Base-by-base conservation (phyloP, 2,113 vertebrate species). In the Pleuronectes platessa region DNA sequence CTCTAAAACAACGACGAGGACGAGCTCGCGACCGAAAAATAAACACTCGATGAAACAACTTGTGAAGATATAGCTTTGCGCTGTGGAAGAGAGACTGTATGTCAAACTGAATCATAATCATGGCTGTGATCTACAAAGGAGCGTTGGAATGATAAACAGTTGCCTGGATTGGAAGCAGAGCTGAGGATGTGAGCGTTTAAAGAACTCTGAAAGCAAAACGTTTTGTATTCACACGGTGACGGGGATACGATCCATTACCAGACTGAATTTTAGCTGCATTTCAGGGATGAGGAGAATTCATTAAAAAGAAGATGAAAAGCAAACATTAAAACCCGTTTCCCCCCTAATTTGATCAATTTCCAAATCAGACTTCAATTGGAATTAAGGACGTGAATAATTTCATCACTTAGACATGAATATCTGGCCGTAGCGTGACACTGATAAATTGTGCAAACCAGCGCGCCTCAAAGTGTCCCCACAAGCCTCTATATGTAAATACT, bases 401-500 rank as follows among this genome's bases (percentile, higher is more conserved):
- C 8, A 20, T 31, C 15, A 2, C 26, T 37, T 23, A 24, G 31
- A 55, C 65, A 49, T 40, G 4, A 11, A 8, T 54, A 21, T 51
- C 49, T 20, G 56, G 58, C 51, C 6, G 2, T 24, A 15, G 18
- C 62, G 18, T 63, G 55, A n/a, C 27, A 18, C 61, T 62, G 70
- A 69, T 5, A 70, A 81, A 76, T 77, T 76, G 60, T 68, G 26
- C 63, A 56, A 71, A 55, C 77, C 42, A 18, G 8, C 62, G 78
- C 23, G 27, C n/a, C 24, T 75, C 17, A 69, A 81, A 76, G 66
- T 68, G 61, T 80, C 42, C 49, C 65, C 26, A 54, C 51, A n/a
- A 54, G 20, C 51, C 10, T 21, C 51, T 54, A 54, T 11, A 54
- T 54, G 51, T 9, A 54, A 54, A n/a, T 21, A 40, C 54, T 49